Evolutionary conservation across 1,140 invertebrate genomes (phyloP).

Genomic region (Drusus annulatus): DNA sequence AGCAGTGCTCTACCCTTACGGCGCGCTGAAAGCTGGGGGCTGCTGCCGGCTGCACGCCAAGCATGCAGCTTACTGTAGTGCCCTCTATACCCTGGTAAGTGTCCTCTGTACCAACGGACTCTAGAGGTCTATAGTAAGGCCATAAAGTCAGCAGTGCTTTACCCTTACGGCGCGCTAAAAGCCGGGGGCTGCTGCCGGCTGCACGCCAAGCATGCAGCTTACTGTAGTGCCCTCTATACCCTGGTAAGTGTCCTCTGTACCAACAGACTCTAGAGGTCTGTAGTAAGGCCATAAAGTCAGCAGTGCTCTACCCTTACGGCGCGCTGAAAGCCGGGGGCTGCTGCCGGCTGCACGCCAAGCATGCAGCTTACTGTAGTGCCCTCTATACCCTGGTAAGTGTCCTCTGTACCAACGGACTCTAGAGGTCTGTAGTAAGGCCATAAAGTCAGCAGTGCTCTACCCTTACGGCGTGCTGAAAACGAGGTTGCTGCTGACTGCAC

Average conservation of each 20-base stretch:
- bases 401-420: background rate
- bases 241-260: conserved; percentile 70
- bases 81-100: conserved; percentile 78
- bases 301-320: conserved; percentile 67
- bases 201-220: conserved; percentile 77
- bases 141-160: conserved; percentile 69
- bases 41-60: conserved; percentile 77
- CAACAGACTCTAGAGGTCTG: no score
- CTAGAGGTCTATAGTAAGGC: conserved; percentile 62
- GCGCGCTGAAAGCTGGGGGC: conserved; percentile 64
- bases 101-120: background rate
- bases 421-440: no score
- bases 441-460: conserved; percentile 61
- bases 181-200: conserved; percentile 72
- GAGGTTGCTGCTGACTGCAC: conserved; percentile 74
- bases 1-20: conserved; percentile 69
- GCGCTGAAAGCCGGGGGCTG: conserved; percentile 67
- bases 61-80: conserved; percentile 77
- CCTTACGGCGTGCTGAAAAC: conserved; percentile 68
- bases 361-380: conserved; percentile 77
- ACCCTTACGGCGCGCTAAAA: conserved; percentile 68
- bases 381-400: conserved; percentile 77
- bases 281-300: no score
- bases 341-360: conserved; percentile 76
- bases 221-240: conserved; percentile 77